Percentiles rank a stretch among this genome's conserved stretches.
Evolutionary conservation across 1,140 invertebrate species (phyloP).

Genomic region (Bombus difficillimus): DNA sequence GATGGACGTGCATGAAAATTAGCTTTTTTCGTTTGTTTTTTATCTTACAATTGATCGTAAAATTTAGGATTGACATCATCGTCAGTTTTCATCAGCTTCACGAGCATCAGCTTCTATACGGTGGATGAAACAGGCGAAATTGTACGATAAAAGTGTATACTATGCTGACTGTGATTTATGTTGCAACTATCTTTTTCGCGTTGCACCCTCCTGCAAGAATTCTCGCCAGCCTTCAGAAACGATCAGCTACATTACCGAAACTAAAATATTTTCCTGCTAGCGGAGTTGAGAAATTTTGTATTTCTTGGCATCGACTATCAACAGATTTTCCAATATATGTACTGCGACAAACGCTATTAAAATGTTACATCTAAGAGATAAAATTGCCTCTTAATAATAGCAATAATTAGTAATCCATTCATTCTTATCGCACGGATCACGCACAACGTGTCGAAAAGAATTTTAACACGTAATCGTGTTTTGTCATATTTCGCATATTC

Average conservation of each 20-base stretch:
- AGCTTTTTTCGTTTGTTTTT: background rate
- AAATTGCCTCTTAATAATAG: background rate
- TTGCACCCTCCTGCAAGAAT: background rate
- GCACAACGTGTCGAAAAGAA: background rate
- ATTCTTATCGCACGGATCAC: no score
- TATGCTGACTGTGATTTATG: background rate
- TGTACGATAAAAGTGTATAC: background rate
- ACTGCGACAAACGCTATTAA: background rate
- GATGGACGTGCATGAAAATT: background rate
- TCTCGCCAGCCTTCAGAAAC: background rate
- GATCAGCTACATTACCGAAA: background rate
- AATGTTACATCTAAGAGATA: background rate
- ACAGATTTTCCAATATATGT: background rate
- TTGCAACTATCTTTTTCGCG: background rate
- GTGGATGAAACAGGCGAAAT: background rate
- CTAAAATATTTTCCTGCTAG: background rate
- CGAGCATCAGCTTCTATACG: background rate
- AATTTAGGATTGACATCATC: background rate
- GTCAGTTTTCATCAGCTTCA: background rate
- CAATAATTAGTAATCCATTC: background rate
- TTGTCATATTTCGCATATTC: no score
- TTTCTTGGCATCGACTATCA: background rate
- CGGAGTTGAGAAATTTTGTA: background rate
- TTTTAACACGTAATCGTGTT: background rate
- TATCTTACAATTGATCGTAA: background rate